Conservation (phyloP, 2,888 invertebrate genomes). For the Hyposoter dolosus region DNA sequence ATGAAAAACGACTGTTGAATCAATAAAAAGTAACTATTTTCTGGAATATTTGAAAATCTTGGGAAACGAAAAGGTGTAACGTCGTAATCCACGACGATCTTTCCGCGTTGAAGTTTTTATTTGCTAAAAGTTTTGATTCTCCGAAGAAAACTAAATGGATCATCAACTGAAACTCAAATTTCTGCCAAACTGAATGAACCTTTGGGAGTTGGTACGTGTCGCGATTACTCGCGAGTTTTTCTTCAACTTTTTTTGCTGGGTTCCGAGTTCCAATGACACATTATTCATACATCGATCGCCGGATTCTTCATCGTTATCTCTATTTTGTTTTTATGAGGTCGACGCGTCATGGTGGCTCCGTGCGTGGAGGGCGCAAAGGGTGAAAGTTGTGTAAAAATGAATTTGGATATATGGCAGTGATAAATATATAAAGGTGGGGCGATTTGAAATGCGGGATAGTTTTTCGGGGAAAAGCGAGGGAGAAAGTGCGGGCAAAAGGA, state of each 20-base stretch:
- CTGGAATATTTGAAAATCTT: neutral
- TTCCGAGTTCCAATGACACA: too few species aligned
- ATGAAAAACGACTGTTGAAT: neutral
- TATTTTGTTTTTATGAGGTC: constrained; percentile 2
- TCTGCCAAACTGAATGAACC: neutral
- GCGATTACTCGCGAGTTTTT: neutral
- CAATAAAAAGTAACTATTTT: neutral
- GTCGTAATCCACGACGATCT: neutral
- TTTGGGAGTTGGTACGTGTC: neutral
- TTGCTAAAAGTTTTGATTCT: neutral
- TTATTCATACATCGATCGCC: too few species aligned
- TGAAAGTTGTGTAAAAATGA: constrained; percentile 24
- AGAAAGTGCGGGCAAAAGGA: constrained; percentile 17
- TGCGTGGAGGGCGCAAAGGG: neutral
- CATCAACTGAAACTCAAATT: neutral
- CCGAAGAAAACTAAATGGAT: neutral
- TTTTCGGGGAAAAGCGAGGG: constrained; percentile 5
- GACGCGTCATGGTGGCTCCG: neutral
- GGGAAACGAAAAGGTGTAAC: neutral
- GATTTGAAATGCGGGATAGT: constrained; percentile 3
- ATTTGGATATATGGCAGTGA: constrained; percentile 3
- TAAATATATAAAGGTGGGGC: constrained; percentile 67
- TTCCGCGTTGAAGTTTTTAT: neutral
- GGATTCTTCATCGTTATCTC: neutral
- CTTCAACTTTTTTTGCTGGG: neutral